A percentile compares a stretch with the other conserved stretches of the same genome.
Conservation (phyloP, 2,113 vertebrate genomes). For the Apteryx owenii region DNA sequence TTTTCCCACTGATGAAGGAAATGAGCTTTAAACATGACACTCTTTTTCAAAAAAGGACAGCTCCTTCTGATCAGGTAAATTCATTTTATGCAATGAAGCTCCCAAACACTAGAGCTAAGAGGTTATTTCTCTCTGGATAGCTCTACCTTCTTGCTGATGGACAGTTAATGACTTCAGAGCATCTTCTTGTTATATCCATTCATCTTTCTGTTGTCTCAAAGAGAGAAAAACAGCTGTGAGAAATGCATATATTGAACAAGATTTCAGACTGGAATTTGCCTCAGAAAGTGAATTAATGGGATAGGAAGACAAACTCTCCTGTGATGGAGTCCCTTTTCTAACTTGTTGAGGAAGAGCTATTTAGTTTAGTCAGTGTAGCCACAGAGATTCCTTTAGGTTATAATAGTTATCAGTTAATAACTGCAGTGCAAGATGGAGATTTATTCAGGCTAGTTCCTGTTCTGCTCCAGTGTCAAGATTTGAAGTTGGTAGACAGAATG, state of each 20-base stretch:
- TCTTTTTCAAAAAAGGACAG: not conserved
- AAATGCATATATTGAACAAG: not conserved
- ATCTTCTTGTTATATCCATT: fast-evolving
- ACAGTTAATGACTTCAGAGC: not conserved
- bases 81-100: not conserved
- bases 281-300: not conserved
- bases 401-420: not conserved
- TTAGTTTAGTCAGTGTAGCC: not conserved
- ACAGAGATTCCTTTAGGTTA: not conserved
- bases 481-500: not conserved
- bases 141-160: not conserved
- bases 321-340: not conserved
- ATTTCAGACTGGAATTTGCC: not conserved
- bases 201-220: not conserved
- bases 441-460: not conserved
- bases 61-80: not conserved
- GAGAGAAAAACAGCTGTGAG: not conserved
- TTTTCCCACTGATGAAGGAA: not conserved
- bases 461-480: not conserved
- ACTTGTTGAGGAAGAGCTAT: not conserved
- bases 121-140: not conserved
- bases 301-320: not conserved
- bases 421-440: not conserved
- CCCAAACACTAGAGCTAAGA: not conserved
- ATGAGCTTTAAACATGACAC: not conserved